Evolutionary conservation across 2,797 vertebrate species (phyloP).

Genomic region (Xyrichtys novacula): DNA sequence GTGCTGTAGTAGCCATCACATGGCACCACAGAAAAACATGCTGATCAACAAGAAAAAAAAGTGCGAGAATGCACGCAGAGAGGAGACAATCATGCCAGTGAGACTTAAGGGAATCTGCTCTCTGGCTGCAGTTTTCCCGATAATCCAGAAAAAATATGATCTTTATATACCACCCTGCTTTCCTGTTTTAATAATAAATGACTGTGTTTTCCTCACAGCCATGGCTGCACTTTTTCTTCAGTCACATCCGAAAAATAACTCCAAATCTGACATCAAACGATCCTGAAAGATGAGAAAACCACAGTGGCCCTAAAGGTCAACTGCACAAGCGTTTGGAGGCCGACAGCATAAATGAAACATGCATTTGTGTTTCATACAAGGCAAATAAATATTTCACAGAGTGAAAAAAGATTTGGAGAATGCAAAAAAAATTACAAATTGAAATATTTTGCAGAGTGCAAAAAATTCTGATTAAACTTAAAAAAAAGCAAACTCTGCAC

Average conservation of each 20-base stretch:
- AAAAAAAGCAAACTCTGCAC: too few species aligned
- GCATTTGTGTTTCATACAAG: too few species aligned
- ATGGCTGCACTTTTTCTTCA: background rate
- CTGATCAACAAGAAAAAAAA: conserved; percentile 15
- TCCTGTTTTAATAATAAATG: background rate
- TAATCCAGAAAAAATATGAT: background rate
- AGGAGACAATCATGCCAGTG: background rate
- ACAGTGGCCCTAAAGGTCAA: too few species aligned
- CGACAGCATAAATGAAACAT: too few species aligned
- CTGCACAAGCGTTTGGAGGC: too few species aligned
- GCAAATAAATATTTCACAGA: too few species aligned
- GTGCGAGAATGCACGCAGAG: background rate
- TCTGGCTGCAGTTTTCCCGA: background rate
- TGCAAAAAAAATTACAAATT: too few species aligned
- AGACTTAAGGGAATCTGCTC: background rate
- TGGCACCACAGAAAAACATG: background rate
- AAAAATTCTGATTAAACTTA: too few species aligned
- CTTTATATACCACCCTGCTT: too few species aligned
- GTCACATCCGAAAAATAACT: background rate
- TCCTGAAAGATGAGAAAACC: background rate
- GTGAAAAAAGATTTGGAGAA: too few species aligned
- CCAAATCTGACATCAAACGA: background rate
- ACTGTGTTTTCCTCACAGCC: background rate
- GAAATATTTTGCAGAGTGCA: too few species aligned
- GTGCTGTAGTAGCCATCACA: conserved; percentile 9